Conservation (phyloP, 37 sponge, comb jelly and placozoan genomes). For the Chondrilla cf. caribensis region DNA sequence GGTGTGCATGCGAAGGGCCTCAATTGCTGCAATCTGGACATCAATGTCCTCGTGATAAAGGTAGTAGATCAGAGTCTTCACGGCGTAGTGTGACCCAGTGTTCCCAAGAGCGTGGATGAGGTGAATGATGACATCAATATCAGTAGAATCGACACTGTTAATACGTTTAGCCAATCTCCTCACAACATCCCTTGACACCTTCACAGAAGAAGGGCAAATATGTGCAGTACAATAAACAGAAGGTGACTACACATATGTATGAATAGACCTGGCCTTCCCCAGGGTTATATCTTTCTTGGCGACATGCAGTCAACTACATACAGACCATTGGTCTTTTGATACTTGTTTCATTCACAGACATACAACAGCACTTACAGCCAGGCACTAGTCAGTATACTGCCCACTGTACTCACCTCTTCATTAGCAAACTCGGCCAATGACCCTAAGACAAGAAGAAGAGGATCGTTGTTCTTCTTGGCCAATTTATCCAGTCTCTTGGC, state of each 20-base stretch:
- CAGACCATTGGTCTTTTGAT: neutral
- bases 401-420: slow-evolving; percentile 5
- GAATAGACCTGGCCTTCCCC: too few species aligned
- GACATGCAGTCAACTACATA: too few species aligned
- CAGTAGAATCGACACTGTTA: neutral
- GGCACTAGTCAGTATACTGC: too few species aligned
- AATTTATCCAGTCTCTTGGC: neutral
- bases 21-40: slow-evolving; percentile 31
- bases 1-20: slow-evolving; percentile 22
- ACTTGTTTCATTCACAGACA: neutral
- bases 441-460: neutral
- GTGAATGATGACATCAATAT: slow-evolving; percentile 9
- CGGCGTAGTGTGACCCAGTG: slow-evolving; percentile 30
- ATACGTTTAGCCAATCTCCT: slow-evolving; percentile 13
- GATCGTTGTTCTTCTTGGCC: slow-evolving; percentile 8
- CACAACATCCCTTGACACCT: neutral
- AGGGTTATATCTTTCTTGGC: too few species aligned
- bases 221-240: too few species aligned
- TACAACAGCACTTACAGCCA: neutral
- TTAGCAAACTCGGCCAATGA: slow-evolving; percentile 4
- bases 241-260: too few species aligned
- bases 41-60: slow-evolving; percentile 25
- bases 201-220: too few species aligned
- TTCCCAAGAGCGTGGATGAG: slow-evolving; percentile 44
- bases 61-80: slow-evolving; percentile 13